Evolutionary conservation across 2,888 invertebrate species (phyloP).

Genomic region (Parnassius glacialis): DNA sequence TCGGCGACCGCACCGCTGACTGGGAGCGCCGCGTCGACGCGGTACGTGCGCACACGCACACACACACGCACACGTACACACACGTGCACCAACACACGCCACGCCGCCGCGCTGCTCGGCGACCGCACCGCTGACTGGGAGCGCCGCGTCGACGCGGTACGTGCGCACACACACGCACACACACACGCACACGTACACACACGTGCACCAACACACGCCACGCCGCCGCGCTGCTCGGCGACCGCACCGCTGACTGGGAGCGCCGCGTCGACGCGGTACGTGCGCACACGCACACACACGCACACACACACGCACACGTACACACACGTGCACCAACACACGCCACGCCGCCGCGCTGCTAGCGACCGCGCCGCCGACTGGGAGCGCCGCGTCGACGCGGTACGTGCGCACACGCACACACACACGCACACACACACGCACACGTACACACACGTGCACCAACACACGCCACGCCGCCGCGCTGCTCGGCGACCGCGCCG

Average conservation of each 20-base stretch:
- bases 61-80: no score
- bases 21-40: slow-evolving; percentile 98
- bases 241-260: slow-evolving; percentile 95
- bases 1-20: slow-evolving; percentile 91
- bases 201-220: slow-evolving; percentile 57
- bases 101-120: slow-evolving; percentile 86
- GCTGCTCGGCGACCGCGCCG: slow-evolving; percentile 88
- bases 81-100: slow-evolving; percentile 51
- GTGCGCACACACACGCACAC: slow-evolving; percentile 37
- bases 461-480: slow-evolving; percentile 83
- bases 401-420: slow-evolving; percentile 61
- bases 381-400: slow-evolving; percentile 96
- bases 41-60: slow-evolving; percentile 72
- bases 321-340: neutral
- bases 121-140: slow-evolving; percentile 96
- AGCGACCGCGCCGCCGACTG: slow-evolving; percentile 91
- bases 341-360: slow-evolving; percentile 87
- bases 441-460: neutral
- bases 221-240: slow-evolving; percentile 87
- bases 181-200: neutral
- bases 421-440: no score
- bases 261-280: slow-evolving; percentile 94
- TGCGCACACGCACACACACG: neutral
- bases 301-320: neutral
- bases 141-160: slow-evolving; percentile 93